Evolutionary conservation across 1,140 invertebrate genomes (phyloP).

Genomic region (Bombus superbus): DNA sequence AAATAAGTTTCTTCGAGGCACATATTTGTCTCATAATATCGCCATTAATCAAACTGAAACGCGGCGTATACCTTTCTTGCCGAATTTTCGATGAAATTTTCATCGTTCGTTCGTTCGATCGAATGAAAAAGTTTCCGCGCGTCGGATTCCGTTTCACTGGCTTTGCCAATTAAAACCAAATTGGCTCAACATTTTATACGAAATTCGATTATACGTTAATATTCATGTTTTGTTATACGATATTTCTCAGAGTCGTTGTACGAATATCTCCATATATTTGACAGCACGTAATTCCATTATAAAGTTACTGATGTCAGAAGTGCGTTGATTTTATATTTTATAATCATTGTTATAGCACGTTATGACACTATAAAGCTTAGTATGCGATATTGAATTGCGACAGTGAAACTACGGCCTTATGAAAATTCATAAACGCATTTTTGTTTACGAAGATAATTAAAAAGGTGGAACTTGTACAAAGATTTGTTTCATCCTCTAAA

Average conservation of each 20-base stretch:
- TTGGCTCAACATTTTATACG: background rate
- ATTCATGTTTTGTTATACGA: background rate
- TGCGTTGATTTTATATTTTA: no score
- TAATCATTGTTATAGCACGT: no score
- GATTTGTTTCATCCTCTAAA: background rate
- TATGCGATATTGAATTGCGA: no score
- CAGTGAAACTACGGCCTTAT: no score
- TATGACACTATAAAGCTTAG: no score
- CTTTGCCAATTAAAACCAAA: background rate
- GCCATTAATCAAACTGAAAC: constrained; percentile 54
- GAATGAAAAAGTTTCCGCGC: background rate
- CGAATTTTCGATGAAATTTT: constrained; percentile 59
- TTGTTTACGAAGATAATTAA: background rate
- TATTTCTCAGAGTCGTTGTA: background rate
- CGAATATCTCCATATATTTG: no score
- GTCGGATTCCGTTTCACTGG: background rate
- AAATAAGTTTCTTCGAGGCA: constrained; percentile 54
- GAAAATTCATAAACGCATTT: no score
- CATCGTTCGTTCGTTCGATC: constrained; percentile 34
- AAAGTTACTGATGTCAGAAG: no score
- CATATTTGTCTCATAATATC: constrained; percentile 57
- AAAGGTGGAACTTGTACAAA: background rate
- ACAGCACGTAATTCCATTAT: background rate
- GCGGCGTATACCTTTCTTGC: constrained; percentile 35
- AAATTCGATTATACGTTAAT: background rate